Evolutionary conservation across 2,113 vertebrate genomes (phyloP).

Genomic region (Tachycineta bicolor): DNA sequence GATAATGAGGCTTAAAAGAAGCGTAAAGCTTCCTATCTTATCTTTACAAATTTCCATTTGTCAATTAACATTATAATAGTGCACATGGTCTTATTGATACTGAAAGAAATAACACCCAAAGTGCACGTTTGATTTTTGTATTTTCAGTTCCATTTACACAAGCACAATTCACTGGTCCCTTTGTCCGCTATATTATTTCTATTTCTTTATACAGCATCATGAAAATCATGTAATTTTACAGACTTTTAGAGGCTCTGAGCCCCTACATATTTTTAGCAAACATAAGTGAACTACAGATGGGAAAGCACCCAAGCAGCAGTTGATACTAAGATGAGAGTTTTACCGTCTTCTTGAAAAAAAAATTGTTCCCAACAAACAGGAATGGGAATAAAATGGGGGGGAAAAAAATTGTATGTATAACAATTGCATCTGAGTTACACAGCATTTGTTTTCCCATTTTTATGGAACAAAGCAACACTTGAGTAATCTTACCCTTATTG

Average conservation of each 20-base stretch:
- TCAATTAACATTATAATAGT: background rate
- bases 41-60: background rate
- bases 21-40: background rate
- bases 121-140: background rate
- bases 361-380: background rate
- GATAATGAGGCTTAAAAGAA: background rate
- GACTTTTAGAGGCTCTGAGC: background rate
- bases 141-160: background rate
- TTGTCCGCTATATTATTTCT: background rate
- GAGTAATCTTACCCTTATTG: slow-evolving; percentile 70
- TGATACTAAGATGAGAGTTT: background rate
- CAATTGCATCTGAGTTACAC: background rate
- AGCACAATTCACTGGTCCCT: rapidly evolving
- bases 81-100: background rate
- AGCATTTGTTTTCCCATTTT: background rate
- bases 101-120: background rate
- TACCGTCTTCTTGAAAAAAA: background rate
- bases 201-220: background rate
- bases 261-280: background rate
- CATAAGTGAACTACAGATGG: background rate
- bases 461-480: background rate
- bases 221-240: background rate
- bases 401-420: background rate
- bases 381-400: background rate
- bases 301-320: background rate